Conservation (phyloP, 2,113 vertebrate genomes). For the Thomomys bottae region DNA sequence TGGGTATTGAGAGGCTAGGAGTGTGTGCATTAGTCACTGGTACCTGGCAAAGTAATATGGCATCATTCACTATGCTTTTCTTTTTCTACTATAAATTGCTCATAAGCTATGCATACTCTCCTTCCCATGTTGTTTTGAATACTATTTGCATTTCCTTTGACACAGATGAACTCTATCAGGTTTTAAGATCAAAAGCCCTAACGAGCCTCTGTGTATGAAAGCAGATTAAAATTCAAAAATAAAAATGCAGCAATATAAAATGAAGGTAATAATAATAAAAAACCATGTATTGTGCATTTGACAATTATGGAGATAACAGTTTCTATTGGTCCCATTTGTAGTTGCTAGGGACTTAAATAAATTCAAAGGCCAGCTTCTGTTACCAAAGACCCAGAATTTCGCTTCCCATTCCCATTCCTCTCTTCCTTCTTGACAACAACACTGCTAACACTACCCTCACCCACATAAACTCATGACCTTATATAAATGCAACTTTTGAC, state of each 20-base stretch:
- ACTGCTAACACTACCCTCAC: background rate
- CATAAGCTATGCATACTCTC: background rate
- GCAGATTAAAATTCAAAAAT: conserved; percentile 54
- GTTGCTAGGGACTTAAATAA: background rate
- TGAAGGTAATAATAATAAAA: conserved; percentile 32
- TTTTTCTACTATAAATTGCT: conserved; percentile 23
- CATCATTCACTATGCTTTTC: conserved; percentile 30
- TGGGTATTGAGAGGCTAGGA: too few relatives aligned
- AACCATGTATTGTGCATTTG: background rate
- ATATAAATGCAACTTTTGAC: background rate
- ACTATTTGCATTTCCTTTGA: conserved; percentile 47
- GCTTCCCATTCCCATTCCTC: background rate
- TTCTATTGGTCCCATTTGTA: background rate
- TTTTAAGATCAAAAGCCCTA: conserved; percentile 53
- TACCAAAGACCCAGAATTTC: background rate
- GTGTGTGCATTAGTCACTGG: too few relatives aligned
- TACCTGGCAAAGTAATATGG: conserved; percentile 10
- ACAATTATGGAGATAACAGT: conserved; percentile 42
- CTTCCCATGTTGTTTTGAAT: conserved; percentile 37
- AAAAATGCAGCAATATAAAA: conserved; percentile 40
- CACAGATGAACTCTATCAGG: conserved; percentile 40
- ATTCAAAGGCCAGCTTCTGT: conserved; percentile 8
- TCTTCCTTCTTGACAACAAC: background rate
- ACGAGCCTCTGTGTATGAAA: conserved; percentile 35
- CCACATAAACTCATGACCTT: background rate